Percentiles rank a stretch among this genome's conserved stretches.
Evolutionary conservation across 2,888 invertebrate species (phyloP).

Genomic region (Antheraea assamensis): DNA sequence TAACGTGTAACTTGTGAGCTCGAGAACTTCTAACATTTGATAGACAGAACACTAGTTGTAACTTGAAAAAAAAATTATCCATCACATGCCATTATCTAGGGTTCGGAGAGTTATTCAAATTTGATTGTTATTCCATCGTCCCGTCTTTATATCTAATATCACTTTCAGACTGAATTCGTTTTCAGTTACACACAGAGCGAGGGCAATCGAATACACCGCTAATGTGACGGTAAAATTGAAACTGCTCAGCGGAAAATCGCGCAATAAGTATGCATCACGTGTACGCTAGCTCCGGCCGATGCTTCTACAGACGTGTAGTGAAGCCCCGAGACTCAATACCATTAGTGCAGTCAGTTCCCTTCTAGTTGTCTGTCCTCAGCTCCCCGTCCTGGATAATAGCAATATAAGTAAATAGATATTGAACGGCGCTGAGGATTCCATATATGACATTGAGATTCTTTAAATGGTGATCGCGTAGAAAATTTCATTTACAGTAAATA

Average conservation of each 20-base stretch:
- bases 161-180: constrained; percentile 15
- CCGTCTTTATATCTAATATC: constrained; percentile 13
- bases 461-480: constrained; percentile 16
- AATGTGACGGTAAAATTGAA: constrained; percentile 76
- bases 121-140: constrained; percentile 9
- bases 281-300: constrained; percentile 21
- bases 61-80: background rate
- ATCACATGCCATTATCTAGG: background rate
- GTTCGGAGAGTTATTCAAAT: constrained; percentile 10
- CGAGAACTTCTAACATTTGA: background rate
- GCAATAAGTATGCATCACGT: constrained; percentile 79
- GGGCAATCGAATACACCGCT: constrained; percentile 46
- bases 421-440: constrained; percentile 34
- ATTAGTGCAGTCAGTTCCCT: constrained; percentile 48
- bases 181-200: constrained; percentile 19
- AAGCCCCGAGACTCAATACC: constrained; percentile 38
- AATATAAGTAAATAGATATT: constrained; percentile 58
- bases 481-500: constrained; percentile 23
- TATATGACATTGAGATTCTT: constrained; percentile 22
- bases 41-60: background rate
- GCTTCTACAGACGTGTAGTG: constrained; percentile 39
- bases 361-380: constrained; percentile 46
- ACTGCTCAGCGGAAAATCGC: constrained; percentile 71
- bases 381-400: constrained; percentile 44
- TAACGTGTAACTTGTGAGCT: too few relatives aligned